phyloP scores from a whole-genome alignment of 2,113 vertebrate species.

The Hiodon tergisus region DNA sequence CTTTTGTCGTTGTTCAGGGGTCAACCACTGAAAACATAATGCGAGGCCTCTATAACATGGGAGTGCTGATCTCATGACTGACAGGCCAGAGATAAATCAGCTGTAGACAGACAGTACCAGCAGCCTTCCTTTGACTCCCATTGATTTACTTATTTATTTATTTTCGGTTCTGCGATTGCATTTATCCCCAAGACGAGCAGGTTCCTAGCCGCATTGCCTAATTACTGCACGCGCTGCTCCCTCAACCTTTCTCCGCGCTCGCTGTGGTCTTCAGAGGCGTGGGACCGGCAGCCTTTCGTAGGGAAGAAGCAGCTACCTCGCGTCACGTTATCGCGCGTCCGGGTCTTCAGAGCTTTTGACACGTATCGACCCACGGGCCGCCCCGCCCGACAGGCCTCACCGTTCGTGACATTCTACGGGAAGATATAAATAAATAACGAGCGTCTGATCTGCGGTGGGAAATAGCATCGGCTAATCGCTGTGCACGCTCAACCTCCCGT shows the following conservation, averaged over 20 bases:
- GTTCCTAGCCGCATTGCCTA: slow-evolving; percentile 14
- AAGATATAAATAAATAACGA: slow-evolving; percentile 21
- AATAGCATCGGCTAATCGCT: slow-evolving; percentile 5
- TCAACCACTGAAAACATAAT: neutral
- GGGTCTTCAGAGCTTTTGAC: slow-evolving; percentile 15
- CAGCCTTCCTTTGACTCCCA: slow-evolving; percentile 4
- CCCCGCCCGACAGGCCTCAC: neutral
- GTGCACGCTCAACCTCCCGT: neutral
- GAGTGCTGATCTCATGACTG: neutral
- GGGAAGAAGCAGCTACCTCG: slow-evolving; percentile 2
- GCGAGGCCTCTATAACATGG: neutral
- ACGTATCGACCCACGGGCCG: slow-evolving; percentile 2
- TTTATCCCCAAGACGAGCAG: slow-evolving; percentile 14
- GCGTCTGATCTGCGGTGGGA: slow-evolving; percentile 4
- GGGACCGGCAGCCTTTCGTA: neutral
- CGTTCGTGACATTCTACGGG: slow-evolving; percentile 17
- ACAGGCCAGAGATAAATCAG: slow-evolving; percentile 10
- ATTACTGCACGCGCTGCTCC: slow-evolving; percentile 11
- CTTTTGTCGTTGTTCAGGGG: neutral
- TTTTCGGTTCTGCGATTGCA: slow-evolving; percentile 1
- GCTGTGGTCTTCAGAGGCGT: slow-evolving; percentile 9
- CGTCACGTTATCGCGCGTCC: neutral
- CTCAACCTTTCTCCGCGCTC: slow-evolving; percentile 8
- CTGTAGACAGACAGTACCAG: slow-evolving; percentile 1
- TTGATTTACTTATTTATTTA: slow-evolving; percentile 16